Percentiles rank a stretch among this genome's conserved stretches.
Evolutionary conservation across 2,113 vertebrate genomes (phyloP).

Genomic region (Grus americana): DNA sequence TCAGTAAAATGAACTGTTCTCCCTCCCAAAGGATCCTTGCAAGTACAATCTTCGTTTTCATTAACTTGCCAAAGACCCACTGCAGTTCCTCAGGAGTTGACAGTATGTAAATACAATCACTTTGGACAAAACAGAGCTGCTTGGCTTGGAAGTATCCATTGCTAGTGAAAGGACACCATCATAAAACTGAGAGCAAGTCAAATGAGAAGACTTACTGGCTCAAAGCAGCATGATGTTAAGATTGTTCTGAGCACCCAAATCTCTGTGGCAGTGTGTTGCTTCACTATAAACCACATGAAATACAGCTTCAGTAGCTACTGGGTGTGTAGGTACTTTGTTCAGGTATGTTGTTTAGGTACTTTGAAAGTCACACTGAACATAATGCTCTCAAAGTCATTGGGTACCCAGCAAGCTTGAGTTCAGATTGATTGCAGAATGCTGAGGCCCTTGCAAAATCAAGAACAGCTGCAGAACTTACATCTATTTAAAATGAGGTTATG

Average conservation of each 20-base stretch:
- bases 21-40: not conserved
- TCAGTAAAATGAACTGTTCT: not conserved
- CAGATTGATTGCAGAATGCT: not conserved
- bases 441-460: not conserved
- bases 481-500: not conserved
- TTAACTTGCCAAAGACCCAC: not conserved
- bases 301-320: not conserved
- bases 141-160: not conserved
- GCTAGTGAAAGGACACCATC: not conserved
- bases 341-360: not conserved
- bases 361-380: not conserved
- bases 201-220: not conserved
- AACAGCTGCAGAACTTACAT: not conserved
- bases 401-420: not conserved
- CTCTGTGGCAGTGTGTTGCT: not conserved
- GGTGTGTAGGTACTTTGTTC: not conserved
- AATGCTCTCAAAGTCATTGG: not conserved
- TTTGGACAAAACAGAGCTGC: not conserved
- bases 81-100: not conserved
- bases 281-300: not conserved
- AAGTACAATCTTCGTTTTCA: not conserved
- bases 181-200: not conserved
- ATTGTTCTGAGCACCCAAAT: not conserved
- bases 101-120: not conserved
- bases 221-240: not conserved